Base-by-base conservation (phyloP, 1,140 invertebrate species). In the Caenorhabditis brenneri region DNA sequence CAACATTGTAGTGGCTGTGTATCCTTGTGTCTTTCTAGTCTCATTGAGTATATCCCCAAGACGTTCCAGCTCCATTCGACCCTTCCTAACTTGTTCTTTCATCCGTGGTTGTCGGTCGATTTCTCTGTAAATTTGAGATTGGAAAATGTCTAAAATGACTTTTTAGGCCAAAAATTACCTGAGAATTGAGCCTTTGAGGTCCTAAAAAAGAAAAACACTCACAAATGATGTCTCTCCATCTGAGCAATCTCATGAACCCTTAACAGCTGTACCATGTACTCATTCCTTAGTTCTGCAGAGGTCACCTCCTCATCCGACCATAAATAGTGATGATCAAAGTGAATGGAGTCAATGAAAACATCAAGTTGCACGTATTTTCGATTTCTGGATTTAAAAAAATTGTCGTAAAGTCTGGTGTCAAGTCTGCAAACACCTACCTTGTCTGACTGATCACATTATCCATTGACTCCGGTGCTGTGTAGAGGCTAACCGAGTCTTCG, bases 201-300 rank as follows among this genome's bases (percentile, higher is more conserved):
- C 19, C 12, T 12, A n/a, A n/a, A n/a, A n/a, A n/a, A n/a, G n/a
- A n/a, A n/a, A n/a, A n/a, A n/a, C n/a, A 22, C 65, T 74, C 22
- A 74, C 65, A 74, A 19, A 0, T 74, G 65, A 74, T 74, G 65
- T n/a, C 65, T 39, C 19, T 74, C 65, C 19, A 74, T 9, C n/a
- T 74, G 65, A 15, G 65, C 65, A 74, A 74, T 74, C n/a, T 74
- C 65, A 74, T 74, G 65, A 22, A 74, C 65, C 24, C 65, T 74
- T n/a, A 74, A 24, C 12, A 74, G n/a, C n/a, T 74, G 65, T 16
- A 42, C 65, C 65, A 74, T 74, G 15, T 22, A 74, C n/a, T 74
- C 65, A 74, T 74, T 74, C 9, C 65, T 15, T 4, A 74, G 24
- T 24, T 74, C 65, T 12, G 65, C 33, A 24, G 65, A 12, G 0